These are phyloP conservation scores for Panagrolaimus sp. DNA, from an alignment of 1,140 invertebrate genomes.

Conservation along the genomic window DNA sequence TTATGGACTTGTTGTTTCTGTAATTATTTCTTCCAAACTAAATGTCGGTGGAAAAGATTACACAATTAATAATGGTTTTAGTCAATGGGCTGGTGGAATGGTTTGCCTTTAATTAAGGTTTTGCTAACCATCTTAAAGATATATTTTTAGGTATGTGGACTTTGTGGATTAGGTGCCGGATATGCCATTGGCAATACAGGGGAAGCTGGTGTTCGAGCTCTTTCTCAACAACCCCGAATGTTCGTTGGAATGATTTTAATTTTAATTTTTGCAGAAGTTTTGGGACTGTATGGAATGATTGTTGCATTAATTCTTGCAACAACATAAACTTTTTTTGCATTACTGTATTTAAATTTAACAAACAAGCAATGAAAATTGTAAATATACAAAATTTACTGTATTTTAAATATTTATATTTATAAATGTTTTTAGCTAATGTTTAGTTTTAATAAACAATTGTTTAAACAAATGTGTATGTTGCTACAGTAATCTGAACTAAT, in stretches of 20 bases:
- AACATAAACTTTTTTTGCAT: constrained; percentile 32
- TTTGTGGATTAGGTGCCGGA: constrained; percentile 57
- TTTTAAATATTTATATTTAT: too few species aligned
- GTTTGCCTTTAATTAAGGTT: too few species aligned
- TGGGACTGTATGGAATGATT: constrained; percentile 98
- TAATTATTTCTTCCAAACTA: constrained; percentile 80
- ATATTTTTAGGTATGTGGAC: too few species aligned
- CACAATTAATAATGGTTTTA: constrained; percentile 67
- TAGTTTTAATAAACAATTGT: too few species aligned
- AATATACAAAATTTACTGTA: too few species aligned
- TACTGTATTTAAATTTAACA: too few species aligned
- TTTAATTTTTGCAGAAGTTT: constrained; percentile 61
- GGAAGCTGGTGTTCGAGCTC: constrained; percentile 53
- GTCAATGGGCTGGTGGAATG: constrained; percentile 56
- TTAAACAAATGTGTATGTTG: too few species aligned
- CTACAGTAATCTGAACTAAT: too few species aligned
- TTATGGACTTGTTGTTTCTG: constrained; percentile 96
- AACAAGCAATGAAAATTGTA: too few species aligned
- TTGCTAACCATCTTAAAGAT: too few species aligned
- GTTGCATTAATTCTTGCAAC: constrained; percentile 95
- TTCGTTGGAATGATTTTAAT: constrained; percentile 60
- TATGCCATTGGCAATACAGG: constrained; percentile 59
- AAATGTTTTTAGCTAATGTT: too few species aligned
- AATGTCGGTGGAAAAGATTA: constrained; percentile 65
- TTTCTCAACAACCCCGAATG: constrained; percentile 55